These are phyloP conservation scores for Pherbina coryleti DNA, from an alignment of 2,888 invertebrate genomes.

Conservation along the genomic window DNA sequence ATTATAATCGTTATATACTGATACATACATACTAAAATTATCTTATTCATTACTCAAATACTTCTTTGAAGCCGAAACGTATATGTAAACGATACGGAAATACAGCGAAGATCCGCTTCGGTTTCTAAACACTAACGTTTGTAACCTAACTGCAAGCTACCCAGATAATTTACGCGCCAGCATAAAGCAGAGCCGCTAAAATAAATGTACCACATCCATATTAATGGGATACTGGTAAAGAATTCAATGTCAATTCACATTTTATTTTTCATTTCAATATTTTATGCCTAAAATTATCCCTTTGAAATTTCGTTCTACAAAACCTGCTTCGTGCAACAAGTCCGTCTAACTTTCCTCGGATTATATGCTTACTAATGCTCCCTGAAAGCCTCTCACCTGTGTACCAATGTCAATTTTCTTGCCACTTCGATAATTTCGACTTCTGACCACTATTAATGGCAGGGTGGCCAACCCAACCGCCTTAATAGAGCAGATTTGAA, in stretches of 20 bases:
- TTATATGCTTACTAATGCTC: no score
- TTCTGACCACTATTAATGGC: slow-evolving; percentile 13
- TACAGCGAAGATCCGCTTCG: not conserved
- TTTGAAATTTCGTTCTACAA: not conserved
- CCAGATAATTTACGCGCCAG: slow-evolving; percentile 54
- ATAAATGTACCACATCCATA: not conserved
- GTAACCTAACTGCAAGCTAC: slow-evolving; percentile 56
- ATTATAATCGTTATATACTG: slow-evolving; percentile 34
- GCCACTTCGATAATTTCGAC: slow-evolving; percentile 9
- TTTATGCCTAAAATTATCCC: not conserved
- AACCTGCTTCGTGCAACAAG: slow-evolving; percentile 2
- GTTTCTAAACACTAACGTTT: slow-evolving; percentile 18
- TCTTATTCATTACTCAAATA: slow-evolving; percentile 32
- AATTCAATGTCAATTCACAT: slow-evolving; percentile 26
- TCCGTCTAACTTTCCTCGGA: no score
- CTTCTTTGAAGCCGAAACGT: slow-evolving; percentile 9
- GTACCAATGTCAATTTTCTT: slow-evolving; percentile 27
- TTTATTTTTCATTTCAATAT: slow-evolving; percentile 4
- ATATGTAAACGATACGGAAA: not conserved
- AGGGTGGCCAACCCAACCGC: not conserved
- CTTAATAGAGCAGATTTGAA: not conserved
- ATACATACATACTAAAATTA: slow-evolving; percentile 32
- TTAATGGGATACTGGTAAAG: not conserved
- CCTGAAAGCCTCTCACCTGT: not conserved
- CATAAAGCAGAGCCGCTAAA: slow-evolving; percentile 11